Base-by-base conservation (phyloP, 2,113 vertebrate genomes). In the Typhlomys cinereus region DNA sequence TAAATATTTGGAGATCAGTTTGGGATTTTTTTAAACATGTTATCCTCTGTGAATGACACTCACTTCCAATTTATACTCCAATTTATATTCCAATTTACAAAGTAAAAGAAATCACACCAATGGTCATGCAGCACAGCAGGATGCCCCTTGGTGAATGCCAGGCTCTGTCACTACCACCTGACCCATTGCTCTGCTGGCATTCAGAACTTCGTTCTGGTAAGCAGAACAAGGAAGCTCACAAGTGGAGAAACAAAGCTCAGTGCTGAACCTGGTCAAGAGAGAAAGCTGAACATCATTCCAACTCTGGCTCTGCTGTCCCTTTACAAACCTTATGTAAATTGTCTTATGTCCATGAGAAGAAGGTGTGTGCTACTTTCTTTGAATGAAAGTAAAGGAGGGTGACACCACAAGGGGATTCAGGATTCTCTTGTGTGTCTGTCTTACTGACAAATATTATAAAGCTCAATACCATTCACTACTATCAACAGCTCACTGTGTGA, bases 391-490 rank as follows among this genome's bases (percentile, higher is more conserved):
- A 64, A 88, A 70, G 48, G 29, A 92, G 13, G 54, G 7, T 59
- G 34, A 61, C 79, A 59, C n/a, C 83, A 34, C 66, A 44, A 86
- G 41, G 29, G 18, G 94, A 88, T 46, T 75, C 9, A 75, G 57
- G 50, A 64, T 41, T 66, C 34, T 52, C 70, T 57, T 62, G 50
- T 13, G 52, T 27, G 52, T 41, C 66, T 44, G 70, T 18, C 62
- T 46, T 48, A 6, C 4, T 25, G 64, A 92, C 69, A 81, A 94
- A 39, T 41, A 67, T 89, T 39, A 67, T 85, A 61, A 85, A 95
- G 48, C 34, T n/a, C 64, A 59, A 52, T 50, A 39, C 73, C 83
- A 52, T 62, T 75, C 74, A 81, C 79, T 46, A 44, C 10, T 46
- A 61, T 78, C 9, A n/a, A 23, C 11, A 52, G 57, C 29, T 64